These are phyloP conservation scores for Caloenas nicobarica DNA, from an alignment of 2,113 vertebrate genomes.

Conservation along the genomic window DNA sequence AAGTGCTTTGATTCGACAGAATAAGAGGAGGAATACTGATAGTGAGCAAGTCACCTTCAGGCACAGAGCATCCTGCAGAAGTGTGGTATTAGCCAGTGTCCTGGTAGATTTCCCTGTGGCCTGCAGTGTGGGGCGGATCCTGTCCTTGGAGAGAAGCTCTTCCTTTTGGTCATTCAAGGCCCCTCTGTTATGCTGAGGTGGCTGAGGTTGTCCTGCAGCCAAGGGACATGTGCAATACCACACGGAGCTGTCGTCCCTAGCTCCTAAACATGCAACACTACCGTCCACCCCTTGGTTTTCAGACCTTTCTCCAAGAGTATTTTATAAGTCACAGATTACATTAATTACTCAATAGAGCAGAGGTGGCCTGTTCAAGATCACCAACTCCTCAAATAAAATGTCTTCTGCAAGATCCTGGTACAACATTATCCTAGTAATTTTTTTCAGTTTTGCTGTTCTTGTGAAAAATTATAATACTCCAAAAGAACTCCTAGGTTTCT, in stretches of 20 bases:
- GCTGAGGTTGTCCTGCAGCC: not conserved
- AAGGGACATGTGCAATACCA: not conserved
- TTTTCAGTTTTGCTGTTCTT: not conserved
- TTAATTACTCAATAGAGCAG: not conserved
- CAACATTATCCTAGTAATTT: not conserved
- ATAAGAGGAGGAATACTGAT: not conserved
- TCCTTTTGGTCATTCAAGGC: not conserved
- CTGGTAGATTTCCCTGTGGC: not conserved
- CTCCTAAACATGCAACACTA: rapidly evolving
- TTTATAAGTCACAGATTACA: not conserved
- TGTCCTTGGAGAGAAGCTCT: not conserved
- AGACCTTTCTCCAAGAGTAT: not conserved
- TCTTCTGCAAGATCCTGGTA: not conserved
- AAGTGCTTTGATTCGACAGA: not conserved
- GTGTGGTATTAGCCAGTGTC: not conserved
- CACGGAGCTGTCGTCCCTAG: not conserved
- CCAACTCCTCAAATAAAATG: not conserved
- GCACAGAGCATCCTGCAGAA: not conserved
- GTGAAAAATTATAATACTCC: not conserved
- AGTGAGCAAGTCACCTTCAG: not conserved
- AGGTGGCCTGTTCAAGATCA: not conserved
- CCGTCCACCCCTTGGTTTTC: not conserved
- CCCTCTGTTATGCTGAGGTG: not conserved
- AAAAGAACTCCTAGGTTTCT: not conserved
- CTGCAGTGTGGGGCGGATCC: not conserved